A percentile compares a stretch with the other conserved stretches of the same genome.
Evolutionary conservation across 2,797 vertebrate genomes (phyloP).

Genomic region (Sebastolobus alascanus): DNA sequence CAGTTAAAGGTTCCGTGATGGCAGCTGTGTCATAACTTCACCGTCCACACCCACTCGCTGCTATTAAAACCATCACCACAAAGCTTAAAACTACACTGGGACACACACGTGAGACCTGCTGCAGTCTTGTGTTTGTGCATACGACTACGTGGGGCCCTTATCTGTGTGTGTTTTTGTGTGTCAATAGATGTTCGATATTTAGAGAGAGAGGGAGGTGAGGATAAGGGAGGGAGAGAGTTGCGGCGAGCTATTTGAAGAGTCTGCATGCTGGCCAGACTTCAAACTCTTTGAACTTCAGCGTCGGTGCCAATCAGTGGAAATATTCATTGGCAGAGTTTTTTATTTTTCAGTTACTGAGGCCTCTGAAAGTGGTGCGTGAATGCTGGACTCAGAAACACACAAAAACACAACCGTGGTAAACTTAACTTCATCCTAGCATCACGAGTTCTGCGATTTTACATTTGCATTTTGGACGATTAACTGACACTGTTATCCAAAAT

Average conservation of each 20-base stretch:
- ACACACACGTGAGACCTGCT: not conserved
- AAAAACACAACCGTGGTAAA: constrained; percentile 21
- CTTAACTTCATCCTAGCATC: constrained; percentile 1
- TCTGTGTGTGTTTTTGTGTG: not conserved
- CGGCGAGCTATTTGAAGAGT: constrained; percentile 51
- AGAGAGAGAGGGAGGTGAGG: constrained; percentile 30
- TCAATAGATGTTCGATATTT: constrained; percentile 11
- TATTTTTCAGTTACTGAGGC: constrained; percentile 50
- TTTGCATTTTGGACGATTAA: constrained; percentile 14
- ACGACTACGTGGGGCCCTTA: not conserved
- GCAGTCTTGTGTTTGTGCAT: not conserved
- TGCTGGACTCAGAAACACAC: constrained; percentile 26
- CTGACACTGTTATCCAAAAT: not conserved
- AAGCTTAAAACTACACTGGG: not conserved
- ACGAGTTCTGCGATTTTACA: constrained; percentile 4
- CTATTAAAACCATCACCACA: constrained; percentile 4
- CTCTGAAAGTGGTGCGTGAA: constrained; percentile 39
- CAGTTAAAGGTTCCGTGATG: constrained; percentile 30
- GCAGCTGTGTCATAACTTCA: constrained; percentile 37
- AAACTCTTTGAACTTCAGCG: constrained; percentile 52
- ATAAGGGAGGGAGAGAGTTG: constrained; percentile 16
- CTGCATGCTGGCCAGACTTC: constrained; percentile 40
- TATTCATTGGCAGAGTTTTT: constrained; percentile 61
- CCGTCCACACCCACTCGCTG: constrained; percentile 14
- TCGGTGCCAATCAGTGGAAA: constrained; percentile 64